Evolutionary conservation across 2,113 vertebrate species (phyloP), one percentile per base, ranked within the genome.

Genomic region (Spea bombifrons): DNA sequence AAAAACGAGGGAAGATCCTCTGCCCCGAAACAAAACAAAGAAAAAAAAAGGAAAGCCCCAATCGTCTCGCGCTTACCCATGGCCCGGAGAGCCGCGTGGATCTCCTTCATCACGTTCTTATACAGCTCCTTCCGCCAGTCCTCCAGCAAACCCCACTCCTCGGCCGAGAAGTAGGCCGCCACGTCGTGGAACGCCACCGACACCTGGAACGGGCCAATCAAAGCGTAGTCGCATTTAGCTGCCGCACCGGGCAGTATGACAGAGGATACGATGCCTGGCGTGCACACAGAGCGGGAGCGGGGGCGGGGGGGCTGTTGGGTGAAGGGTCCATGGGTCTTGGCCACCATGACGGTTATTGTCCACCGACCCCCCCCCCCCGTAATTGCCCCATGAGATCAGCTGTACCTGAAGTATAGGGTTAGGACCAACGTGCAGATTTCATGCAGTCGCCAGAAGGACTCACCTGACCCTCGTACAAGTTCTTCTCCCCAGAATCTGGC

Each of bases 51-150:
- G 30, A 2, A 30, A 30, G 30, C 30, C 30, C 30, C 30, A 1
- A 2, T 30, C 30, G 1, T 30, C 30, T 8, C 8, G 13, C 10
- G 1, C 76, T 8, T 47, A 79, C 76, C 76, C 76, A 79, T 72
- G 49, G 59, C 70, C 70, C 57, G 45, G 8, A 79, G 43, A 0
- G 76, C 49, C 2, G 49, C 30, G n/a, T 79, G 76, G 63, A 79
- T 79, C 69, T 79, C 61, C 48, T 50, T 48, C 48, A 79, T 79
- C 48, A 79, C 70, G 10, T 79, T 79, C 47, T 46, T 66, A 7
- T 79, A 79, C 68, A 66, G 76, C 8, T 79, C 70, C 43, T 73
- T 79, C 61, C 66, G 76, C 69, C 76, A 79, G 5, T 73, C 63
- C 61, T 66, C 70, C 57, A 73, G 46, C 8, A 7, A 3, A 5